These are phyloP conservation scores for Megathymus violae DNA, from an alignment of 1,140 invertebrate genomes.

Conservation along the genomic window DNA sequence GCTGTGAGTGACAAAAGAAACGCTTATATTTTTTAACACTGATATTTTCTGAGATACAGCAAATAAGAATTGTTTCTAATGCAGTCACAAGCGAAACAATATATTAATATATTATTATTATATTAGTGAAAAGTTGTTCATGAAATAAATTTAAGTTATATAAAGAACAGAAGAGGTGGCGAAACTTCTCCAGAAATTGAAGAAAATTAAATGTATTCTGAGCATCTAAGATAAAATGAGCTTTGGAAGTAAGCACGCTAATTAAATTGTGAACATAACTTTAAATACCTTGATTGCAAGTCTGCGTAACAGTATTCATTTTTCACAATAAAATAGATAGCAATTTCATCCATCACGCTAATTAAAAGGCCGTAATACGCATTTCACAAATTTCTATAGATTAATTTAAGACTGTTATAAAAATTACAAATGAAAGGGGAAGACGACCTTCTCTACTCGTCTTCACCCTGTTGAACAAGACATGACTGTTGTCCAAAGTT, in stretches of 20 bases:
- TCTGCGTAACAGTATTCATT: constrained; percentile 10
- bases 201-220: constrained; percentile 20
- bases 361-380: neutral
- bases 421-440: too few relatives aligned
- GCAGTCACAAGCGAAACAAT: too few relatives aligned
- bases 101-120: too few relatives aligned
- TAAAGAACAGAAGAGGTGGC: neutral
- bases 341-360: neutral
- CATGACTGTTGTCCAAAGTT: too few relatives aligned
- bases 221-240: constrained; percentile 23
- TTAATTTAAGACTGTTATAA: neutral
- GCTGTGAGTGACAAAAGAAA: too few relatives aligned
- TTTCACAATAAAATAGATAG: neutral
- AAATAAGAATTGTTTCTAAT: too few relatives aligned
- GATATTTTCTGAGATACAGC: too few relatives aligned
- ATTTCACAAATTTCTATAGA: neutral
- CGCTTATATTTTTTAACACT: too few relatives aligned
- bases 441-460: too few relatives aligned
- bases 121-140: too few relatives aligned
- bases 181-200: neutral
- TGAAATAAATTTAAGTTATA: too few relatives aligned
- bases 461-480: too few relatives aligned
- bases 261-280: constrained; percentile 23
- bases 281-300: constrained; percentile 16
- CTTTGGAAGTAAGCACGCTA: constrained; percentile 9